Percentiles rank a stretch among this genome's conserved stretches.
Conservation (phyloP, 2,888 invertebrate species). For the Agrochola macilenta region DNA sequence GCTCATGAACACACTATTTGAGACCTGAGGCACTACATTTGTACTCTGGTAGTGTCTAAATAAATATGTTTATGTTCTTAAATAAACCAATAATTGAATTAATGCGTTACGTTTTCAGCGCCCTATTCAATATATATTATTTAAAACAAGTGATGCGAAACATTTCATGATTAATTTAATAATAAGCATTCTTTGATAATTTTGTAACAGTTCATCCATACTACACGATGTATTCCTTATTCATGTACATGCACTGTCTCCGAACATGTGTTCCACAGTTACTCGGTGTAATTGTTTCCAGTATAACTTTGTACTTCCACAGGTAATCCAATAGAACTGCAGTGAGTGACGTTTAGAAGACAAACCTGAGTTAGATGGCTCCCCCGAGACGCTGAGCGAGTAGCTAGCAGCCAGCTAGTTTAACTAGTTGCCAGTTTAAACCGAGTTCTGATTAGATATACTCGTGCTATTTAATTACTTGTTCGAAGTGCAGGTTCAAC, state of each 20-base stretch:
- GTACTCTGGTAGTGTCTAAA: too few relatives aligned
- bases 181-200: background rate
- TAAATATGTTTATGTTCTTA: too few relatives aligned
- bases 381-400: conserved; percentile 60
- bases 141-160: background rate
- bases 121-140: background rate
- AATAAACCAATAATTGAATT: background rate
- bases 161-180: background rate
- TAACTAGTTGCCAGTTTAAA: conserved; percentile 68
- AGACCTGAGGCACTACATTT: background rate
- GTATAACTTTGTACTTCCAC: conserved; percentile 38
- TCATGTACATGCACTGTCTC: background rate
- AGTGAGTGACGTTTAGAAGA: conserved; percentile 64
- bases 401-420: conserved; percentile 37
- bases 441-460: conserved; percentile 73
- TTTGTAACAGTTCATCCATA: background rate
- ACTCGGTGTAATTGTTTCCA: conserved; percentile 27
- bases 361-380: conserved; percentile 65
- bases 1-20: background rate
- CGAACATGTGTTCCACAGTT: conserved; percentile 2
- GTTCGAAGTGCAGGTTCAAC: conserved; percentile 39
- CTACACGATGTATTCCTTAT: background rate
- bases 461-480: conserved; percentile 64
- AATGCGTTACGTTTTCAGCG: background rate
- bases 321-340: conserved; percentile 61